Evolutionary conservation across 2,888 invertebrate genomes (phyloP).

Genomic region (Pyrochroa serraticornis): DNA sequence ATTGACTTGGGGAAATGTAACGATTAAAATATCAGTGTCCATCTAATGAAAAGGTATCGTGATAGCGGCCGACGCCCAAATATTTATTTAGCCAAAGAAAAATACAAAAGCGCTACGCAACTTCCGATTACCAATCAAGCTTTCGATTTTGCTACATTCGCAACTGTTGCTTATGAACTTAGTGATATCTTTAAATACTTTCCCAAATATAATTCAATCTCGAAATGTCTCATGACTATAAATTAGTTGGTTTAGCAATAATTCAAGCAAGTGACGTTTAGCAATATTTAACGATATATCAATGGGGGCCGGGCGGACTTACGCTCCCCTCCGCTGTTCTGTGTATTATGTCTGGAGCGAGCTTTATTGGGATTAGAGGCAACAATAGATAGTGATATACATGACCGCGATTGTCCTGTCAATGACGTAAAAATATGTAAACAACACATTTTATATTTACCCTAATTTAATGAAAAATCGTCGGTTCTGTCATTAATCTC

Average conservation of each 20-base stretch:
- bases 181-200: too few species aligned
- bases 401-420: conserved; percentile 26
- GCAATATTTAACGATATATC: conserved; percentile 31
- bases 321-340: conserved; percentile 14
- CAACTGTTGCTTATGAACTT: too few species aligned
- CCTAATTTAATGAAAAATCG: background rate
- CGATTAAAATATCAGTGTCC: conserved; percentile 9
- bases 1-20: conserved; percentile 16
- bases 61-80: conserved; percentile 3
- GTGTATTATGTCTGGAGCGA: conserved; percentile 28
- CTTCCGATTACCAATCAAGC: too few species aligned
- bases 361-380: conserved; percentile 33
- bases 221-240: conserved; percentile 14
- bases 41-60: conserved; percentile 16
- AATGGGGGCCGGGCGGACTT: conserved; percentile 26
- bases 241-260: conserved; percentile 23
- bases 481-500: too few species aligned
- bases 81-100: conserved; percentile 8
- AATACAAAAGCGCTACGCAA: too few species aligned
- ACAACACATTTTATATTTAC: conserved; percentile 12
- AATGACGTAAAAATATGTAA: conserved; percentile 28
- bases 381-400: conserved; percentile 31
- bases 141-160: too few species aligned
- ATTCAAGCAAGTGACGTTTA: conserved; percentile 27
- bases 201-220: conserved; percentile 1